Evolutionary conservation across 2,888 invertebrate species (phyloP).

Genomic region (Ectobius pallidus): DNA sequence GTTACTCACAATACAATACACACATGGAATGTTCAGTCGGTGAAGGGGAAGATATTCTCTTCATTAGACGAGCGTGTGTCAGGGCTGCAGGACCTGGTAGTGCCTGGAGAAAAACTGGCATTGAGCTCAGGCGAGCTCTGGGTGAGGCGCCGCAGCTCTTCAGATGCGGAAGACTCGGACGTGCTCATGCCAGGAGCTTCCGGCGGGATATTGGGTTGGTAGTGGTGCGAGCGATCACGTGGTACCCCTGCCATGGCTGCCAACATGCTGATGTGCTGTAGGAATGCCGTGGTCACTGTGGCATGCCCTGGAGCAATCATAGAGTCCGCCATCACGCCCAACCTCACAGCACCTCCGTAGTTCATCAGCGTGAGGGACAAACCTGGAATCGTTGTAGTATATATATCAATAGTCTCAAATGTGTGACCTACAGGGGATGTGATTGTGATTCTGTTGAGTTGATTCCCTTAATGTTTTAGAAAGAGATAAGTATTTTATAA

Average conservation of each 20-base stretch:
- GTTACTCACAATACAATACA: too few species aligned
- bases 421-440: too few species aligned
- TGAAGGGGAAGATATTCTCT: not conserved
- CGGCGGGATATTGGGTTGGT: slow-evolving; percentile 20
- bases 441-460: too few species aligned
- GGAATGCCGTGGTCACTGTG: slow-evolving; percentile 56
- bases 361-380: slow-evolving; percentile 74
- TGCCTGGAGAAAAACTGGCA: not conserved
- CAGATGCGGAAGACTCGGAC: not conserved
- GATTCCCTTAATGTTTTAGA: too few species aligned
- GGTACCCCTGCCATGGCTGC: slow-evolving; percentile 22
- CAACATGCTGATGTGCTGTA: slow-evolving; percentile 45
- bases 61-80: not conserved
- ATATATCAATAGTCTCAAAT: too few species aligned
- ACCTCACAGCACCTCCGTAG: slow-evolving; percentile 67
- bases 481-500: too few species aligned
- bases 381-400: too few species aligned
- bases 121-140: not conserved
- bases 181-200: not conserved
- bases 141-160: not conserved
- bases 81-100: not conserved
- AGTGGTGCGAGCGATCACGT: not conserved
- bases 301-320: slow-evolving; percentile 70
- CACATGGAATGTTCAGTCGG: too few species aligned
- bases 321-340: slow-evolving; percentile 75